Percentiles rank a stretch among this genome's conserved stretches.
Evolutionary conservation across 1,140 invertebrate species (phyloP).

Genomic region (Drosophila littoralis): DNA sequence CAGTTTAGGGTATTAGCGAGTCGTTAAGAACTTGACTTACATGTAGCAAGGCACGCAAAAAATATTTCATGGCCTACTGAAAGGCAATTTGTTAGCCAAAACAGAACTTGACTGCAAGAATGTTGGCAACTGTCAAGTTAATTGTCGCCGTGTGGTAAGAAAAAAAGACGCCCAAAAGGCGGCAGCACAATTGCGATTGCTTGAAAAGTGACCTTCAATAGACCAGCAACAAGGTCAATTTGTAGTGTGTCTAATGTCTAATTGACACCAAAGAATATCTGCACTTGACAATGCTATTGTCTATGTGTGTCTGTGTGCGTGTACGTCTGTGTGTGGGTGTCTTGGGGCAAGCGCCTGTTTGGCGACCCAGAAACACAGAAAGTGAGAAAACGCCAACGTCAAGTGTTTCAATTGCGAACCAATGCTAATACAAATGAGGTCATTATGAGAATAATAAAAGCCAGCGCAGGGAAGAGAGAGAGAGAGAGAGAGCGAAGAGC

Average conservation of each 20-base stretch:
- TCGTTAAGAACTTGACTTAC: neutral
- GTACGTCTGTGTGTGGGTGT: slow-evolving; percentile 11
- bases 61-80: neutral
- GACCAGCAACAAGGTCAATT: slow-evolving; percentile 33
- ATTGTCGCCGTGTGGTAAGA: neutral
- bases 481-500: neutral
- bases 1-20: neutral
- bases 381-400: slow-evolving; percentile 38
- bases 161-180: slow-evolving; percentile 1
- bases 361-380: slow-evolving; percentile 69
- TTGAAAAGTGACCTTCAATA: slow-evolving; percentile 26
- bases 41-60: neutral
- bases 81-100: slow-evolving; percentile 26
- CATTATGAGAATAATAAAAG: slow-evolving; percentile 56
- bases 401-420: slow-evolving; percentile 56
- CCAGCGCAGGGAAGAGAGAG: neutral
- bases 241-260: slow-evolving; percentile 48
- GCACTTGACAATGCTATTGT: slow-evolving; percentile 40
- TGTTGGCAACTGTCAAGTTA: slow-evolving; percentile 5
- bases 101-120: slow-evolving; percentile 9
- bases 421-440: slow-evolving; percentile 80
- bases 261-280: slow-evolving; percentile 63
- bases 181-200: neutral
- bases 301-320: neutral
- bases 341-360: slow-evolving; percentile 33